These are phyloP conservation scores for Grantiella picta DNA, from an alignment of 2,113 vertebrate species.

Conservation along the genomic window DNA sequence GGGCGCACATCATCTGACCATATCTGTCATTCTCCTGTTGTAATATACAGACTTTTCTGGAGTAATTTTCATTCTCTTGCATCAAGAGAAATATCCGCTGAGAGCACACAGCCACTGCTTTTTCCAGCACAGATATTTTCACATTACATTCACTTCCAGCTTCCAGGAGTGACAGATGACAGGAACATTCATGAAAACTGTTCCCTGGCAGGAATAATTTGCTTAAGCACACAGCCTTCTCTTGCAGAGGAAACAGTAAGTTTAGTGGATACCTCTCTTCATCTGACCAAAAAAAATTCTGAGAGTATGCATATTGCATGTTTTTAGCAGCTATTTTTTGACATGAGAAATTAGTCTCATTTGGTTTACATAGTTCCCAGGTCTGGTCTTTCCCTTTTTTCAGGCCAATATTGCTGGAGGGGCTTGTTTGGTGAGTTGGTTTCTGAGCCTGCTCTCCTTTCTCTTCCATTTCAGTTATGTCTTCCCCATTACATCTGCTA, in stretches of 20 bases:
- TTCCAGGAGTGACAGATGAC: not conserved
- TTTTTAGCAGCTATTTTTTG: not conserved
- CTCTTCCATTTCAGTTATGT: not conserved
- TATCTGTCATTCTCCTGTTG: not conserved
- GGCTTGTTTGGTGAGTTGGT: not conserved
- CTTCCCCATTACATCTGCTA: not conserved
- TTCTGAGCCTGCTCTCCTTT: not conserved
- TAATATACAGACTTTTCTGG: not conserved
- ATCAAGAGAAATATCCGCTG: conserved; percentile 64
- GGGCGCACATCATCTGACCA: not conserved
- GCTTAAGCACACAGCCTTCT: not conserved
- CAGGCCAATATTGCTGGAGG: not conserved
- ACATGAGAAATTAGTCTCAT: not conserved
- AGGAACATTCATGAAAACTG: not conserved
- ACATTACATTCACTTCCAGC: not conserved
- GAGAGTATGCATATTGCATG: accelerated
- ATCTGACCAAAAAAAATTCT: not conserved
- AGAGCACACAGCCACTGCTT: conserved; percentile 57
- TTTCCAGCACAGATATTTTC: conserved; percentile 56
- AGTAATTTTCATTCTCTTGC: conserved; percentile 18
- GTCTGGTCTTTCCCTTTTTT: not conserved
- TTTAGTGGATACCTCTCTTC: not conserved
- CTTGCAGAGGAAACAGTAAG: not conserved
- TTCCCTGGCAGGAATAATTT: not conserved
- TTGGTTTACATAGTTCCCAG: not conserved